phyloP scores from a whole-genome alignment of 2,113 vertebrate genomes.

The Gymnarchus niloticus region DNA sequence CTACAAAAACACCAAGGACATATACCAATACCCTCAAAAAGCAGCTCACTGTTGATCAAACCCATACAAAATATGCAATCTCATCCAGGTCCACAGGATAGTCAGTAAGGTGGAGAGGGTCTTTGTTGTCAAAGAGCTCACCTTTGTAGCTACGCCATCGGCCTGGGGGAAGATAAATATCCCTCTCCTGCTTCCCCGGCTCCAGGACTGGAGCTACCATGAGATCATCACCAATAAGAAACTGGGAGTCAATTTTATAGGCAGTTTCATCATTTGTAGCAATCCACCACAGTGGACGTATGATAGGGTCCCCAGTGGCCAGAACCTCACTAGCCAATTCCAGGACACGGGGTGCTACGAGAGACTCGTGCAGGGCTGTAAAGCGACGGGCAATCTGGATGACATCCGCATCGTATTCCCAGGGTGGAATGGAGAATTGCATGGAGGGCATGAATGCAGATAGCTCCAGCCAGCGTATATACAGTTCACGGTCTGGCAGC shows the following conservation, averaged over 20 bases:
- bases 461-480: constrained; percentile 93
- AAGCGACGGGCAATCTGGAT: constrained; percentile 87
- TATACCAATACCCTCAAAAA: not conserved
- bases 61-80: constrained; percentile 86
- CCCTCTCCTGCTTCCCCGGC: constrained; percentile 85
- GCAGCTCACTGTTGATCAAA: constrained; percentile 36
- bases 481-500: constrained; percentile 85
- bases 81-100: constrained; percentile 87
- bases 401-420: constrained; percentile 85
- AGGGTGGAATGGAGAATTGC: constrained; percentile 94
- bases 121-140: constrained; percentile 83
- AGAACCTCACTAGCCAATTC: constrained; percentile 85
- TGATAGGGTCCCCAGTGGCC: constrained; percentile 85
- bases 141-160: constrained; percentile 95
- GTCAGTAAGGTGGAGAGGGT: constrained; percentile 79
- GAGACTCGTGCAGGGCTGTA: constrained; percentile 74
- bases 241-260: constrained; percentile 89
- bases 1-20: not conserved
- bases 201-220: constrained; percentile 94
- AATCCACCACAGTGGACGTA: constrained; percentile 97
- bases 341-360: constrained; percentile 84
- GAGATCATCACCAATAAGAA: constrained; percentile 91
- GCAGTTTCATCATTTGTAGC: constrained; percentile 77
- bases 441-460: constrained; percentile 95
- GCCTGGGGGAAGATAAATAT: constrained; percentile 86